phyloP scores from a whole-genome alignment of 2,113 vertebrate genomes.

The Bambusicola thoracicus region DNA sequence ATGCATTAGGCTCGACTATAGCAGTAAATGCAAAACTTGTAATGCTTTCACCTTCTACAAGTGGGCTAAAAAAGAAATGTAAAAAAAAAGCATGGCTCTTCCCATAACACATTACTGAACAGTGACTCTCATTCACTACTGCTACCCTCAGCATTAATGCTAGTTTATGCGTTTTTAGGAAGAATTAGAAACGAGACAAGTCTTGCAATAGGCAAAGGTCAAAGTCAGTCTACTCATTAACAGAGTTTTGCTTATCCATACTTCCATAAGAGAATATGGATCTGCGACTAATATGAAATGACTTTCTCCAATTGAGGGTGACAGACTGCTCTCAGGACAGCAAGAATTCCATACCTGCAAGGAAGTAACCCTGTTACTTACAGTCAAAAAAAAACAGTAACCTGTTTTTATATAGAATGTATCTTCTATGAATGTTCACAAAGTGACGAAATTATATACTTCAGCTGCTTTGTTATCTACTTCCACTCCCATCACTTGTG shows the following conservation, averaged over 20 bases:
- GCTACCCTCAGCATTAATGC: background rate
- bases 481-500: background rate
- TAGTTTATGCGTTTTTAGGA: background rate
- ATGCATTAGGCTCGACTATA: accelerated
- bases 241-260: background rate
- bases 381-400: too few species aligned
- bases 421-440: background rate
- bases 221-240: background rate
- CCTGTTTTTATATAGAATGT: background rate
- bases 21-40: background rate
- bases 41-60: background rate
- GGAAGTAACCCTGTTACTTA: too few species aligned
- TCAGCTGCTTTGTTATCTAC: background rate
- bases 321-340: background rate
- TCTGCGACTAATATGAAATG: background rate
- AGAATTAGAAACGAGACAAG: background rate
- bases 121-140: background rate
- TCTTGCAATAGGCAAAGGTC: background rate
- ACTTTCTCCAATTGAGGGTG: background rate
- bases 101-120: background rate
- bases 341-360: background rate
- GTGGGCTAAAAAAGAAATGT: background rate
- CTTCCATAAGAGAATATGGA: background rate
- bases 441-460: background rate
- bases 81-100: background rate